phyloP scores from a whole-genome alignment of 1,140 invertebrate genomes.

The Samia ricini region DNA sequence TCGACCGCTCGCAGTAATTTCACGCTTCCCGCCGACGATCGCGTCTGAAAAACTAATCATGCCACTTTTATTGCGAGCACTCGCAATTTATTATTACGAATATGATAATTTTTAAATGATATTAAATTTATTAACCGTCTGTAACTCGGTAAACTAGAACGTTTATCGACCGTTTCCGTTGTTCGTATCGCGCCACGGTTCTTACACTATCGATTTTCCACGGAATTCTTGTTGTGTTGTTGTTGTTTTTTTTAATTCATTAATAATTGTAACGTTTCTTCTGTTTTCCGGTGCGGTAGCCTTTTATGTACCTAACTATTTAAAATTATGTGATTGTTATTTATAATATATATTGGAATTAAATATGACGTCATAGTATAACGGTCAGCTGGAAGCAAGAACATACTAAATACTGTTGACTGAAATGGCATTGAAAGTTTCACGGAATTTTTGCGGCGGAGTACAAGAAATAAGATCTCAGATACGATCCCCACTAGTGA shows the following conservation, averaged over 20 bases:
- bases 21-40: conserved; percentile 45
- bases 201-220: conserved; percentile 54
- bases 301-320: conserved; percentile 36
- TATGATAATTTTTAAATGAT: conserved; percentile 60
- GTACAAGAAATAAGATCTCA: no score
- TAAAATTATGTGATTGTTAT: background rate
- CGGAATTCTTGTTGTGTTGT: conserved; percentile 44
- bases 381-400: no score
- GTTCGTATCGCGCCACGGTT: conserved; percentile 37
- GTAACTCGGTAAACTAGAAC: conserved; percentile 40
- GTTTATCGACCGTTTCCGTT: conserved; percentile 63
- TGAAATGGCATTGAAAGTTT: no score
- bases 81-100: conserved; percentile 54
- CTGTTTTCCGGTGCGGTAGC: conserved; percentile 34
- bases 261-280: conserved; percentile 30
- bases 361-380: background rate
- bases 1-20: conserved; percentile 50
- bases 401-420: no score
- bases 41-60: conserved; percentile 55
- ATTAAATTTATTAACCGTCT: conserved; percentile 48
- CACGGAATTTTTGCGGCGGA: no score
- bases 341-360: conserved; percentile 1
- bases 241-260: conserved; percentile 19
- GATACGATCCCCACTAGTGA: no score
- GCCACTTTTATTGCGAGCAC: conserved; percentile 42